Percentiles rank a stretch among this genome's conserved stretches.
These are phyloP conservation scores for Pocillopora meandrina DNA, from an alignment of 92 coral and sea anemone genomes.

Conservation along the genomic window DNA sequence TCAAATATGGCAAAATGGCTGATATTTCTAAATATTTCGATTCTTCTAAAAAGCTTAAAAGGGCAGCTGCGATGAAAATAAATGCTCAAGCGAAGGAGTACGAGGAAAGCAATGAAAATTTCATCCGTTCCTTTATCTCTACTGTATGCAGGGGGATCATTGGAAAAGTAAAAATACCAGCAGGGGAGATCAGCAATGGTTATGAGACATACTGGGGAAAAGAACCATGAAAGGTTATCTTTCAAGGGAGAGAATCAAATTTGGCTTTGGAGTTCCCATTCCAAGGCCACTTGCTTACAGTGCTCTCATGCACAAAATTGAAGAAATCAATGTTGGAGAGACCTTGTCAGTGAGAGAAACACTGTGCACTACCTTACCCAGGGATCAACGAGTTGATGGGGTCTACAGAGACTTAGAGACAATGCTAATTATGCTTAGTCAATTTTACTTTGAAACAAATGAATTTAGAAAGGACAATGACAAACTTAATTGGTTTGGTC, in stretches of 20 bases:
- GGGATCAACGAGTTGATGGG: conserved; percentile 55
- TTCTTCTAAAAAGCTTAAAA: conserved; percentile 47
- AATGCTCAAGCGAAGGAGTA: conserved; percentile 33
- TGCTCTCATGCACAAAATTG: conserved; percentile 33
- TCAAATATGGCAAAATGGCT: conserved; percentile 39
- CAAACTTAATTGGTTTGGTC: conserved; percentile 62
- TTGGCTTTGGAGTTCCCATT: conserved; percentile 50
- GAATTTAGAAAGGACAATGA: conserved; percentile 44
- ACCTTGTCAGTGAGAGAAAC: conserved; percentile 30
- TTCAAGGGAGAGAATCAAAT: conserved; percentile 28
- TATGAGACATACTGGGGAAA: conserved; percentile 41
- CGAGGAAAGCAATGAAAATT: conserved; percentile 43
- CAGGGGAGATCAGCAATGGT: conserved; percentile 61
- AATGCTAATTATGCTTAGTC: conserved; percentile 29
- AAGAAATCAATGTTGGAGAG: conserved; percentile 56
- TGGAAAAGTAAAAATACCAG: conserved; percentile 57
- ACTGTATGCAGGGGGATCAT: conserved; percentile 65
- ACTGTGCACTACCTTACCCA: conserved; percentile 34
- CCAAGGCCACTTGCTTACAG: conserved; percentile 51
- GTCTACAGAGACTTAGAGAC: conserved; percentile 56
- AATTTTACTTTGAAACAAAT: conserved; percentile 60
- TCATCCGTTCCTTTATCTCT: conserved; percentile 52
- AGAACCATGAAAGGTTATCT: conserved; percentile 52
- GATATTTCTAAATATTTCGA: conserved; percentile 26
- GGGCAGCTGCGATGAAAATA: conserved; percentile 33